These are phyloP conservation scores for Sebastiscus tertius DNA, from an alignment of 2,797 vertebrate genomes.

Conservation along the genomic window DNA sequence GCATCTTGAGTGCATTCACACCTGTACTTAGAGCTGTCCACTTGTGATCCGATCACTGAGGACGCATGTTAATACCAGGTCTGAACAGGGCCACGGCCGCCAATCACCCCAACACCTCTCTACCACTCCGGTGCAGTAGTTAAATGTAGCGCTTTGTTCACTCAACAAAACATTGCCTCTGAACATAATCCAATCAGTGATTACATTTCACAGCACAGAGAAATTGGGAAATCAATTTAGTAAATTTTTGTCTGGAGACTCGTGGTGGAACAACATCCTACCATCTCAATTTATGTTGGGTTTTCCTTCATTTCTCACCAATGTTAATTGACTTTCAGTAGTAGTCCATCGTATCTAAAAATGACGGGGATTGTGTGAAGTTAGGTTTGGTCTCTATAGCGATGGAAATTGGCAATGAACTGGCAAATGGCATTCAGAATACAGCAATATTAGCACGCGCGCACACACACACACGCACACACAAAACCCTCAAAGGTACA, in stretches of 20 bases:
- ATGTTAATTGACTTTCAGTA: not conserved
- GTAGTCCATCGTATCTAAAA: not conserved
- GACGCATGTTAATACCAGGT: too few species aligned
- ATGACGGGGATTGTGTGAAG: not conserved
- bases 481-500: slow-evolving; percentile 7
- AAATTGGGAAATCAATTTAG: not conserved
- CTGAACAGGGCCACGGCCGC: too few species aligned
- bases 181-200: not conserved
- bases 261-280: too few species aligned
- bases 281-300: not conserved
- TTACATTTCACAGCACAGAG: not conserved
- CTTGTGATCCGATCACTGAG: too few species aligned
- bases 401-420: not conserved
- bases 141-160: too few species aligned
- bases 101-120: too few species aligned
- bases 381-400: too few species aligned
- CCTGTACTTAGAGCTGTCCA: too few species aligned
- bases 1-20: too few species aligned
- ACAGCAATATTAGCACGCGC: not conserved
- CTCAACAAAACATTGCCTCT: not conserved
- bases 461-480: not conserved
- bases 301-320: not conserved
- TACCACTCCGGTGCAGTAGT: too few species aligned
- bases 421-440: not conserved
- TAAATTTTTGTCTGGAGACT: not conserved